phyloP scores from a whole-genome alignment of 2,888 invertebrate genomes.

The Drosophila vallismaia region DNA sequence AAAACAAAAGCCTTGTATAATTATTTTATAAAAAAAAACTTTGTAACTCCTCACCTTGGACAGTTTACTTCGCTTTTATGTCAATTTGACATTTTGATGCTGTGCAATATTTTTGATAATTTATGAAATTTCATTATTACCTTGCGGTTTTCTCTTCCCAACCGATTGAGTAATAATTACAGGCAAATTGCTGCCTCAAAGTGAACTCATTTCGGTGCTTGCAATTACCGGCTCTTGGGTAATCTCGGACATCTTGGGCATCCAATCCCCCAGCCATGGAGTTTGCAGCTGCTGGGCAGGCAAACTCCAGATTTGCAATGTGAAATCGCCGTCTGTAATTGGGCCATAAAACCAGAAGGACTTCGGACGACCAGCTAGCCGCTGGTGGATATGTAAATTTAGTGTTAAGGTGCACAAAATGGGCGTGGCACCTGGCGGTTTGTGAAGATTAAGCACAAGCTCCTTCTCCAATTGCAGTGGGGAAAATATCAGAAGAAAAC shows the following conservation, averaged over 20 bases:
- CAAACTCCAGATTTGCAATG: constrained; percentile 30
- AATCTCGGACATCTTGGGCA: constrained; percentile 34
- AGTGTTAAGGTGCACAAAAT: constrained; percentile 69
- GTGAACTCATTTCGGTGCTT: constrained; percentile 32
- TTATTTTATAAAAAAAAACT: neutral
- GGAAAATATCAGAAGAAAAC: constrained; percentile 11
- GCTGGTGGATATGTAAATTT: constrained; percentile 50
- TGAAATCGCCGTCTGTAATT: constrained; percentile 47
- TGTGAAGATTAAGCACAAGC: constrained; percentile 24
- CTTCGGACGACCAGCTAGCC: constrained; percentile 21
- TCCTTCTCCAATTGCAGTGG: constrained; percentile 42
- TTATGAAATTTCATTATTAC: constrained; percentile 25
- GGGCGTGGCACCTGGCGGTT: constrained; percentile 53
- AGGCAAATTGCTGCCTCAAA: constrained; percentile 15
- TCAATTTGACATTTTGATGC: neutral
- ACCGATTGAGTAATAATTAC: constrained; percentile 28
- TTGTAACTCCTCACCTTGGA: neutral
- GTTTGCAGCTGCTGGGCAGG: constrained; percentile 39
- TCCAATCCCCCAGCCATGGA: constrained; percentile 12
- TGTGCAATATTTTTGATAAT: neutral
- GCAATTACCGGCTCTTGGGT: constrained; percentile 27
- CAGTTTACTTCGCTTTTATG: neutral
- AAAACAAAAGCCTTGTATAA: neutral
- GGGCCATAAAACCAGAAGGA: constrained; percentile 44
- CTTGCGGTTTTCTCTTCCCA: constrained; percentile 8